These are phyloP conservation scores for Periphyllus acericola DNA, from an alignment of 2,888 invertebrate species.

Conservation along the genomic window DNA sequence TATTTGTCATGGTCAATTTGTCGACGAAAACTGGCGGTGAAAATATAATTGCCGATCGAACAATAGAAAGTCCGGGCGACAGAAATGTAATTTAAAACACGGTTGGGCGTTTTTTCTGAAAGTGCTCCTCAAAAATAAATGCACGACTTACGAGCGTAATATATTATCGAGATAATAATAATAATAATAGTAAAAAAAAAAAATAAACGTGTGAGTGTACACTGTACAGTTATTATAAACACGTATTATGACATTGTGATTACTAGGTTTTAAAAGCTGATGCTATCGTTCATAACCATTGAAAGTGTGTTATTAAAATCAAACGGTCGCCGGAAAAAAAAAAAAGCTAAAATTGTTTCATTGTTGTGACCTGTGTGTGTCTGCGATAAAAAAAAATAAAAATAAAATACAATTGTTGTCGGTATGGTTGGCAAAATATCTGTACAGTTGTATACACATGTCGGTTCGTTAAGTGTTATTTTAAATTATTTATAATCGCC, in stretches of 20 bases:
- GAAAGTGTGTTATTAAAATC: neutral
- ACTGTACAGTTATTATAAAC: neutral
- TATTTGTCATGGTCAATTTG: constrained; percentile 34
- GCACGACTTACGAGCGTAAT: neutral
- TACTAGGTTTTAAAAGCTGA: neutral
- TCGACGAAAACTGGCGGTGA: neutral
- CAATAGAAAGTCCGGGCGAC: constrained; percentile 27
- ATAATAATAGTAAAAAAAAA: neutral
- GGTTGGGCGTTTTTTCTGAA: neutral
- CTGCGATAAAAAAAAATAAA: neutral
- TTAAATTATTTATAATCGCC: too few relatives aligned
- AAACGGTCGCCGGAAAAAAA: neutral
- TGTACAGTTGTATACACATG: neutral
- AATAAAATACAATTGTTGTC: neutral
- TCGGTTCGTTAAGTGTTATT: too few relatives aligned
- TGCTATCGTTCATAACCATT: neutral
- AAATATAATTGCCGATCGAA: constrained; percentile 29
- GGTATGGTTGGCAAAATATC: neutral
- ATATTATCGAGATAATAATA: neutral
- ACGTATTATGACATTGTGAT: neutral
- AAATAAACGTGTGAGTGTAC: neutral
- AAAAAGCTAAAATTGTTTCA: neutral
- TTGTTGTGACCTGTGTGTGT: neutral
- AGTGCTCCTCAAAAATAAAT: neutral
- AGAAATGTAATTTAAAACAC: neutral